Evolutionary conservation across 2,888 invertebrate species (phyloP), one percentile per base, ranked within the genome.

Genomic region (Plagodis dolabraria): DNA sequence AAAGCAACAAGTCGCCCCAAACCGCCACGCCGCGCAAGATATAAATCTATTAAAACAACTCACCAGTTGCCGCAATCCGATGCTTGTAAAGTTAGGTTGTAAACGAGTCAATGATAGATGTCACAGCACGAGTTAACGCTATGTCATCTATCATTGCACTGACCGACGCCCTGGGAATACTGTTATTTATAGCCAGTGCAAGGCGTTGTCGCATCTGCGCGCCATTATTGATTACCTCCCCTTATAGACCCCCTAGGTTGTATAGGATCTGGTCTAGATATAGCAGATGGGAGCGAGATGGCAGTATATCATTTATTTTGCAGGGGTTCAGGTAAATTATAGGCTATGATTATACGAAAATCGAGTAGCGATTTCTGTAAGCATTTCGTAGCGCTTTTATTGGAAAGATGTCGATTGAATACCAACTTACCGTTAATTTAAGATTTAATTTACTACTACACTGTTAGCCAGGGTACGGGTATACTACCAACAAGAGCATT

Each of bases 111-210:
- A 22, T 22, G 22, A 22, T 22, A 22, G 22, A 22, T 22, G 22
- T 22, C 22, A 22, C 22, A 53, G 11, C 55, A 53, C 60, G 60
- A 10, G 7, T 53, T 58, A 43, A 53, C 66, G 49, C 61, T 47
- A 56, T 58, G 61, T 61, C 62, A 63, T 64, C 61, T 49, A 60
- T 50, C 61, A 60, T 47, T 57, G 66, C 64, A 67, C 54, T 66
- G 59, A 42, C 44, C 42, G 0, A 8, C 34, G 46, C 42, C 47
- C 52, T 5, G 40, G 55, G 47, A 53, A 35, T 49, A 47, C 54
- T 47, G 34, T 44, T 52, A 52, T 52, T 51, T 52, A 52, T 52
- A 52, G 22, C 51, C 5, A 60, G 60, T 67, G 66, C 62, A 67
- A 53, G 33, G 62, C 66, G 64, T 62, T 22, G 64, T 62, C 54